These are phyloP conservation scores for Junonia oenone DNA, from an alignment of 2,888 invertebrate genomes.

Conservation along the genomic window DNA sequence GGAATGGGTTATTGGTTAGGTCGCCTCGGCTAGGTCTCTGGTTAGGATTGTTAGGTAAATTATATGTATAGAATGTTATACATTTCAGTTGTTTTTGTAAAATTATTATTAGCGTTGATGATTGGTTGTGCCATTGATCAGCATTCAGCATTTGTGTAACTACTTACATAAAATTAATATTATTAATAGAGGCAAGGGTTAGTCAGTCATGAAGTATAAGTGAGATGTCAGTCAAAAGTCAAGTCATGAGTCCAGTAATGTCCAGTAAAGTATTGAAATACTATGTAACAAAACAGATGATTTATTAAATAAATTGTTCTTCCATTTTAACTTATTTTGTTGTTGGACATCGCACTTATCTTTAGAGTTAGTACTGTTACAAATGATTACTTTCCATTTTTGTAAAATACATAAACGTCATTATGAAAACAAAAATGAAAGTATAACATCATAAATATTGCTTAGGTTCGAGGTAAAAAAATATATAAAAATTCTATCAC, in stretches of 20 bases:
- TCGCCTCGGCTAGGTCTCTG: neutral
- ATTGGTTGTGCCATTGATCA: neutral
- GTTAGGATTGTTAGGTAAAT: neutral
- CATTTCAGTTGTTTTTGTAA: too few relatives aligned
- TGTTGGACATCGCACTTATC: constrained; percentile 71
- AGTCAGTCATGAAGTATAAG: constrained; percentile 49
- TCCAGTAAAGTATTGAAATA: constrained; percentile 38
- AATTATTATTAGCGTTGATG: neutral
- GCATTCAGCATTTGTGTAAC: constrained; percentile 2
- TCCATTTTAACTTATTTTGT: constrained; percentile 40
- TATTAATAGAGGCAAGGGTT: constrained; percentile 6
- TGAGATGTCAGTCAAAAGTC: constrained; percentile 62
- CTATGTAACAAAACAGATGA: constrained; percentile 50
- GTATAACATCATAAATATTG: constrained; percentile 32
- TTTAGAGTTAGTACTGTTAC: constrained; percentile 44
- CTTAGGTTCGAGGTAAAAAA: constrained; percentile 27
- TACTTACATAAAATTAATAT: constrained; percentile 1
- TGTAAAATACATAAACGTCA: constrained; percentile 42
- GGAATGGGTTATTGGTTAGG: constrained; percentile 11
- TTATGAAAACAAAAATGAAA: constrained; percentile 43
- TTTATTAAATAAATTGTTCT: constrained; percentile 50
- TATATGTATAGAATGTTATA: neutral
- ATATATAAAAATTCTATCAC: constrained; percentile 31
- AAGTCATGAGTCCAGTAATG: constrained; percentile 34
- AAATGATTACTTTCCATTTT: constrained; percentile 42